Conservation (phyloP, 2,888 invertebrate genomes). For the Tyria jacobaeae region DNA sequence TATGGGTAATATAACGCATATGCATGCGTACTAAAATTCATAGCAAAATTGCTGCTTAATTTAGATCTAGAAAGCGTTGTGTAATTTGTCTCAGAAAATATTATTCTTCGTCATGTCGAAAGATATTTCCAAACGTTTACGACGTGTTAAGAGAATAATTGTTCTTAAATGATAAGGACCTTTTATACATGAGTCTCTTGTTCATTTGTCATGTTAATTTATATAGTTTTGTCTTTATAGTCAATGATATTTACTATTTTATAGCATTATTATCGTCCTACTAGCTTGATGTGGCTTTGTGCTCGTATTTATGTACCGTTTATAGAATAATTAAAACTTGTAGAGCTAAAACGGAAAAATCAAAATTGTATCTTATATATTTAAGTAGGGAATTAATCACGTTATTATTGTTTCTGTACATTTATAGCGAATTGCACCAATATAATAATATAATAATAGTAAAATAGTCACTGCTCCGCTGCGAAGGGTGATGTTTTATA, state of each 20-base stretch:
- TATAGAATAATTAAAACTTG: background rate
- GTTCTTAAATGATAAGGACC: background rate
- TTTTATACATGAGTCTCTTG: conserved; percentile 13
- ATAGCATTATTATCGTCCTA: background rate
- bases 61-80: background rate
- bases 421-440: no score
- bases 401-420: no score
- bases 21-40: no score
- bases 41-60: background rate
- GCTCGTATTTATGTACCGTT: background rate
- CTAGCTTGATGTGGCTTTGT: background rate
- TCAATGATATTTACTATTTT: conserved; percentile 1
- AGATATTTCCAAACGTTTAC: background rate
- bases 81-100: background rate
- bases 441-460: no score
- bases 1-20: no score
- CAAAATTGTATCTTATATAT: background rate
- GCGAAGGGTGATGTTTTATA: no score
- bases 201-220: conserved; percentile 20
- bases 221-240: conserved; percentile 11
- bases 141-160: conserved; percentile 1
- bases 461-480: no score
- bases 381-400: background rate
- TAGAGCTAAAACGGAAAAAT: background rate
- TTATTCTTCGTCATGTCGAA: background rate